phyloP scores from a whole-genome alignment of 2,888 invertebrate genomes.

The Tenthredo distinguenda region DNA sequence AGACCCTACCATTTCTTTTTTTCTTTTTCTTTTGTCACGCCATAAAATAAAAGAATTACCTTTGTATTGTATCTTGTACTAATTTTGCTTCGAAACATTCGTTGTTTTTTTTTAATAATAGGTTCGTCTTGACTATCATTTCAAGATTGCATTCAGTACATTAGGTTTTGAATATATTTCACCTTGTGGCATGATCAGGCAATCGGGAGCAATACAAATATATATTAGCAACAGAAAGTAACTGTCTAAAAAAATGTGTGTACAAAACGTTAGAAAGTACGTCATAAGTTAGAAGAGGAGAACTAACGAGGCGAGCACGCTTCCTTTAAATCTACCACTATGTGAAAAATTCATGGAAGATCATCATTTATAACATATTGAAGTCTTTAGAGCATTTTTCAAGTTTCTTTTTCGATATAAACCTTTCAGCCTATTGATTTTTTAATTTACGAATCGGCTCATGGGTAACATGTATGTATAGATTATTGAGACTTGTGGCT shows the following conservation, averaged over 20 bases:
- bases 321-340: slow-evolving; percentile 13
- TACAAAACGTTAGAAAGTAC: slow-evolving; percentile 20
- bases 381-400: slow-evolving; percentile 37
- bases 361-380: not conserved
- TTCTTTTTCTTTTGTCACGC: slow-evolving; percentile 50
- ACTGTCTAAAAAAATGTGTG: not conserved
- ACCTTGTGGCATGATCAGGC: slow-evolving; percentile 20
- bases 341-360: slow-evolving; percentile 39
- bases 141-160: slow-evolving; percentile 14
- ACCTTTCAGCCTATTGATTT: slow-evolving; percentile 34
- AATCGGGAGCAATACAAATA: slow-evolving; percentile 30
- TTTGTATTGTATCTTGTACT: slow-evolving; percentile 12
- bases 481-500: slow-evolving; percentile 21
- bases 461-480: slow-evolving; percentile 39
- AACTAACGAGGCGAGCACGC: slow-evolving; percentile 46
- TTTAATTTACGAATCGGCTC: slow-evolving; percentile 20
- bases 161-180: slow-evolving; percentile 24
- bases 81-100: slow-evolving; percentile 48
- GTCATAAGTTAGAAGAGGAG: slow-evolving; percentile 38
- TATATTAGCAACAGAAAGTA: slow-evolving; percentile 31
- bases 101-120: slow-evolving; percentile 13
- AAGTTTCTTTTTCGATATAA: slow-evolving; percentile 8
- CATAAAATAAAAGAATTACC: slow-evolving; percentile 8
- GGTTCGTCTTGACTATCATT: not conserved
- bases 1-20: slow-evolving; percentile 53